Conservation (phyloP, 92 coral and sea anemone species). For the Metridium senile region DNA sequence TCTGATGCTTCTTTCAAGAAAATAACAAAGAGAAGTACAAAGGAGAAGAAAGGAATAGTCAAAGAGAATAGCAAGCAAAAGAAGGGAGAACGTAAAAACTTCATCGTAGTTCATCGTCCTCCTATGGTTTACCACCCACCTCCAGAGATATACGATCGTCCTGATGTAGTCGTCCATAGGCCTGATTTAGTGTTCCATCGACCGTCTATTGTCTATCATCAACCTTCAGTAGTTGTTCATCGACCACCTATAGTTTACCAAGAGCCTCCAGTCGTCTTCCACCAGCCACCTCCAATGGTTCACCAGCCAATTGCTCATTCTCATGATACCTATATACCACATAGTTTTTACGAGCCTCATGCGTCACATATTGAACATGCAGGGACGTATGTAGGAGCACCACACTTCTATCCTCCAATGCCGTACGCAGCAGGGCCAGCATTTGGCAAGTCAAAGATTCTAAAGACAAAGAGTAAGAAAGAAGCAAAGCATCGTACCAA, state of each 20-base stretch:
- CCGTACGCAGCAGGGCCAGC: conserved; percentile 31
- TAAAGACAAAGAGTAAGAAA: conserved; percentile 5
- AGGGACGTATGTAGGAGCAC: conserved; percentile 79
- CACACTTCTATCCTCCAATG: conserved; percentile 50
- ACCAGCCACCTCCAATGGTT: conserved; percentile 95
- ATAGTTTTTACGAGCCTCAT: conserved; percentile 69
- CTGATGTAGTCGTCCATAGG: conserved; percentile 86
- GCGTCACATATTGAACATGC: conserved; percentile 58
- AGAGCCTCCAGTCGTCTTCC: conserved; percentile 96
- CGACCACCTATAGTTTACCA: conserved; percentile 89
- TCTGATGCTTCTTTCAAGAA: conserved; percentile 7
- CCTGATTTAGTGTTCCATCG: conserved; percentile 87
- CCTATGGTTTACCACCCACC: conserved; percentile 98
- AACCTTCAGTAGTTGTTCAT: conserved; percentile 93
- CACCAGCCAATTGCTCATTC: conserved; percentile 84
- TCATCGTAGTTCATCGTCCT: conserved; percentile 82
- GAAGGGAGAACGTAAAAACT: conserved; percentile 77
- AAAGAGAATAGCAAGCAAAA: neutral
- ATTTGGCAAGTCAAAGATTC: conserved; percentile 65
- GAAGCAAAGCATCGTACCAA: conserved; percentile 19
- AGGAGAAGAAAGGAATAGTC: conserved; percentile 1
- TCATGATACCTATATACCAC: conserved; percentile 78
- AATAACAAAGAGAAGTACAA: neutral
- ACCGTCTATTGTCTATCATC: conserved; percentile 94
- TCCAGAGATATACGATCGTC: conserved; percentile 96